These are phyloP conservation scores for Drosophila algonquin DNA, from an alignment of 2,888 invertebrate genomes.

Conservation along the genomic window DNA sequence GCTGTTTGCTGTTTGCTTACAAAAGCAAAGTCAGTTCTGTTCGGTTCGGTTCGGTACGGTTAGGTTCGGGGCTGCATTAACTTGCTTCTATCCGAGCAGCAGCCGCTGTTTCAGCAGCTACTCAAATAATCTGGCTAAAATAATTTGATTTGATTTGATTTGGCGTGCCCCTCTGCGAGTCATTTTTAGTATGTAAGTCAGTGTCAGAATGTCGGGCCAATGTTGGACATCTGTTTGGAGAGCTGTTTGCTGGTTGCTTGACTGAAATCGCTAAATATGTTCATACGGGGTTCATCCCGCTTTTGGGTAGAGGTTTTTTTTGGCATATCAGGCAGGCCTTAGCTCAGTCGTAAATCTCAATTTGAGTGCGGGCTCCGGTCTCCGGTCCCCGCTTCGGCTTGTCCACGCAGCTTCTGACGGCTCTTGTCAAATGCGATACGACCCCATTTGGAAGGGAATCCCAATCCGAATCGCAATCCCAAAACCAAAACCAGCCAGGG, in stretches of 20 bases:
- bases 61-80: slow-evolving; percentile 29
- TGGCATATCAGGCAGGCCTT: slow-evolving; percentile 7
- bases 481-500: background rate
- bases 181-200: slow-evolving; percentile 69
- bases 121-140: slow-evolving; percentile 48
- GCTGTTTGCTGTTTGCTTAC: slow-evolving; percentile 35
- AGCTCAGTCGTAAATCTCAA: slow-evolving; percentile 43
- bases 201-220: slow-evolving; percentile 52
- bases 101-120: slow-evolving; percentile 51
- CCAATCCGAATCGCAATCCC: too few species aligned
- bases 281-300: slow-evolving; percentile 24
- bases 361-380: slow-evolving; percentile 24
- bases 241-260: slow-evolving; percentile 4
- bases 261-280: slow-evolving; percentile 45
- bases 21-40: slow-evolving; percentile 19
- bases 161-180: slow-evolving; percentile 22
- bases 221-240: slow-evolving; percentile 42
- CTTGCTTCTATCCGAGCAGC: slow-evolving; percentile 33
- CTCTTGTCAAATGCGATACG: slow-evolving; percentile 35
- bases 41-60: background rate
- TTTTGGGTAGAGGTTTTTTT: slow-evolving; percentile 36
- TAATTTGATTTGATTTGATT: slow-evolving; percentile 59
- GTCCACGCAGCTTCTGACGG: slow-evolving; percentile 22
- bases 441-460: background rate
- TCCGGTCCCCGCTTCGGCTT: background rate